Evolutionary conservation across 2,888 invertebrate species (phyloP), one percentile per base, ranked within the genome.

Genomic region (Zaprionus lineosus): DNA sequence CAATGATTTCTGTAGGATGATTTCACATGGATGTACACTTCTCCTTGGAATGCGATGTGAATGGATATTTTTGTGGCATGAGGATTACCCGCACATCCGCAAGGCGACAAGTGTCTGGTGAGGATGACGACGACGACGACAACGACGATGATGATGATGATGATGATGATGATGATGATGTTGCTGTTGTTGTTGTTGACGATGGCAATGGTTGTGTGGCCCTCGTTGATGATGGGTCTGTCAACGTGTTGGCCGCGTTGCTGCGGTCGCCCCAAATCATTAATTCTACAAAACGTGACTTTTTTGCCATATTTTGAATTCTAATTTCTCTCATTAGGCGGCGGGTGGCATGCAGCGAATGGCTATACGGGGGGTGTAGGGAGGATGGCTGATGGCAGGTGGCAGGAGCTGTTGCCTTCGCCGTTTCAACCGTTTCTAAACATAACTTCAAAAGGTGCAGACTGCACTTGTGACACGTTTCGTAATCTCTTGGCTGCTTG

Each of bases 271-370:
- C 82, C 78, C 83, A 84, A 82, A 84, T 84, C 85, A 83, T 79
- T 84, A 84, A 84, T 78, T 78, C 68, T 60, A 70, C 69, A 74
- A 84, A 82, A 82, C 82, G 82, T 82, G 82, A 82, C 82, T 82
- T 82, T 82, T 85, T 82, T 82, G 85, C 83, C 85, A 79, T 84
- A 84, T 84, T 84, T 84, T 78, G 70, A 84, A 81, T 81, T 74
- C 85, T 81, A 84, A 81, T 81, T 81, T 73, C 85, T 82, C 83
- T 81, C 81, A 81, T 81, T 81, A 84, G 84, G 67, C 55, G 46
- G 24, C 24, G n/a, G n/a, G n/a, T 48, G 64, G 64, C 53, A 47
- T 68, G 51, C 63, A 59, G 76, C n/a, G n/a, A n/a, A n/a, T n/a
- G n/a, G n/a, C n/a, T n/a, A n/a, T n/a, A n/a, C n/a, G n/a, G 36